Percentiles rank a stretch among this genome's conserved stretches.
These are phyloP conservation scores for Pelecanoides urinatrix DNA, from an alignment of 2,113 vertebrate genomes.

Conservation along the genomic window DNA sequence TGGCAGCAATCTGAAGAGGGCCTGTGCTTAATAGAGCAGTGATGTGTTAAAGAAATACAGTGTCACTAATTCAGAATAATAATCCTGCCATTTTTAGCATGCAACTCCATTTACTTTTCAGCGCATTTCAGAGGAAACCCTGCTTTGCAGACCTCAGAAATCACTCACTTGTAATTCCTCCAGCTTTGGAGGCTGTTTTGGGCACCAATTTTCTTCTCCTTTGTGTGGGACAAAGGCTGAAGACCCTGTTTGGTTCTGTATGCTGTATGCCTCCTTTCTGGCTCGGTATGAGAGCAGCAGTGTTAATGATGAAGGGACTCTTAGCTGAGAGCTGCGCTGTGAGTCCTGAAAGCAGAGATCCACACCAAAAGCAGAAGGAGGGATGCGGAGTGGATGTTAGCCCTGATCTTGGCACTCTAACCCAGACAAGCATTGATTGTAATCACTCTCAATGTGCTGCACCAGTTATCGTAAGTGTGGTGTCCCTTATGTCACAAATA, in stretches of 20 bases:
- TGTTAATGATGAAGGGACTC: background rate
- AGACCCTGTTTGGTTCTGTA: too few species aligned
- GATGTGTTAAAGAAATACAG: background rate
- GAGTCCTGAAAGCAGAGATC: background rate
- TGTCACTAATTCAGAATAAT: background rate
- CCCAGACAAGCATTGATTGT: background rate
- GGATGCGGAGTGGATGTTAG: background rate
- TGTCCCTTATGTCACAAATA: background rate
- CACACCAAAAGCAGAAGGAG: background rate
- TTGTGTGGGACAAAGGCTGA: background rate
- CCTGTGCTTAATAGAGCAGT: background rate
- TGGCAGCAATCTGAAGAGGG: background rate
- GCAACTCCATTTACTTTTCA: background rate
- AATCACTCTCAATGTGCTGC: background rate
- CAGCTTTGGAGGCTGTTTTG: background rate
- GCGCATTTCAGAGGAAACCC: background rate
- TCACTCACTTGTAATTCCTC: background rate
- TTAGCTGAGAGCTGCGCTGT: background rate
- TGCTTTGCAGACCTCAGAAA: background rate
- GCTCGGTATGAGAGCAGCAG: background rate
- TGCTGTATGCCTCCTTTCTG: background rate
- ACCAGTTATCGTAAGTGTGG: rapidly evolving
- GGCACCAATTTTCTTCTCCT: background rate
- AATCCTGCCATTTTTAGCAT: background rate
- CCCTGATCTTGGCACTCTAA: background rate